Conservation (phyloP, 2,113 vertebrate genomes). For the Nicator chloris region DNA sequence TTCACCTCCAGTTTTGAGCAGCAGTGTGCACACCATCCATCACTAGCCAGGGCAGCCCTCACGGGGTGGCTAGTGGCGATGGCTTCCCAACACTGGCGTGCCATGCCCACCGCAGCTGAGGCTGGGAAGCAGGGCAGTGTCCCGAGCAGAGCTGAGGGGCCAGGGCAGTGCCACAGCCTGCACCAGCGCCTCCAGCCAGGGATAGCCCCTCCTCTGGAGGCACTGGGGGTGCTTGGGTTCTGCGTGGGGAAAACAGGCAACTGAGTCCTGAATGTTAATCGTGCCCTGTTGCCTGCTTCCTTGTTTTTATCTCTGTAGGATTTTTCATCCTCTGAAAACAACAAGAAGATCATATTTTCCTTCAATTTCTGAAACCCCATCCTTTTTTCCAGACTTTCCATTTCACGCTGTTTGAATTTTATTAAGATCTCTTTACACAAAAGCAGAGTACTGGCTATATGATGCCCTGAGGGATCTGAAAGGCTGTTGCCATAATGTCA, state of each 20-base stretch:
- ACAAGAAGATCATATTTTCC: conserved; percentile 47
- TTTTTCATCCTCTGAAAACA: conserved; percentile 21
- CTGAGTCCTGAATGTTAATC: background rate
- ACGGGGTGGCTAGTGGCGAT: background rate
- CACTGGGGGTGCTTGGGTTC: background rate
- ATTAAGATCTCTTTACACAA: conserved; percentile 68
- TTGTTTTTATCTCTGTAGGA: background rate
- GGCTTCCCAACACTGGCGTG: accelerated
- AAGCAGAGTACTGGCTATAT: conserved; percentile 38
- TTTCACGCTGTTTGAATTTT: conserved; percentile 76
- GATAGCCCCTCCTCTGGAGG: background rate
- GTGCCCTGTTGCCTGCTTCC: background rate
- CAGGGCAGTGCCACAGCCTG: background rate
- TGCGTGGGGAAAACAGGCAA: background rate
- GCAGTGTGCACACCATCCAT: background rate
- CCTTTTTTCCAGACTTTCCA: conserved; percentile 67
- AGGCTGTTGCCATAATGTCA: conserved; percentile 18
- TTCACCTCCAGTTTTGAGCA: background rate
- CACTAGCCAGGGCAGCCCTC: background rate
- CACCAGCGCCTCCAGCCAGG: background rate
- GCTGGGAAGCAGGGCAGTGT: background rate
- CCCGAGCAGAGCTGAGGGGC: background rate
- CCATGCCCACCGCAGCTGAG: accelerated
- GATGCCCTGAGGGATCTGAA: conserved; percentile 35
- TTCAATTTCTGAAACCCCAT: conserved; percentile 58